phyloP scores from a whole-genome alignment of 2,888 invertebrate genomes.

The Ochropleura leucogaster region DNA sequence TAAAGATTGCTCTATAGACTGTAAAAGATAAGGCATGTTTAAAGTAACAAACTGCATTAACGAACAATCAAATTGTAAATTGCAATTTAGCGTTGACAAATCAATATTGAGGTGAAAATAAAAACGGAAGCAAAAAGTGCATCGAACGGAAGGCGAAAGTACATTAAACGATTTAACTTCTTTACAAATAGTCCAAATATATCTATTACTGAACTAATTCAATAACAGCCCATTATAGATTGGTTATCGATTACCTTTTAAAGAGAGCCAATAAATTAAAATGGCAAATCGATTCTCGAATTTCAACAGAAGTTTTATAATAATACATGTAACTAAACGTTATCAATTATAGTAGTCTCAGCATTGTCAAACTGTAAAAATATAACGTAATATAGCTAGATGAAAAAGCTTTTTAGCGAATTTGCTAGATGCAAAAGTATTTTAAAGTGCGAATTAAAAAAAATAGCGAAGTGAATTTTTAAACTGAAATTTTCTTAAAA shows the following conservation, averaged over 20 bases:
- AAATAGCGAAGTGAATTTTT: constrained; percentile 54
- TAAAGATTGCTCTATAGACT: constrained; percentile 32
- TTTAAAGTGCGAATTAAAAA: constrained; percentile 30
- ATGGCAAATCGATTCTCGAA: constrained; percentile 51
- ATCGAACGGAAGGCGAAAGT: constrained; percentile 68
- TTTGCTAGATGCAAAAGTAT: constrained; percentile 27
- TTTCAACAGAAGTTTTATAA: constrained; percentile 55
- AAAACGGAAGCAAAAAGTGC: constrained; percentile 60
- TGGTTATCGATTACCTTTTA: constrained; percentile 60
- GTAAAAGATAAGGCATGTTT: constrained; percentile 43
- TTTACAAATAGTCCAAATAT: constrained; percentile 63
- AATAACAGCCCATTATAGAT: constrained; percentile 60
- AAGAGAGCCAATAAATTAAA: constrained; percentile 57
- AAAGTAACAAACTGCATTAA: constrained; percentile 65
- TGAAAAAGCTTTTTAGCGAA: constrained; percentile 27
- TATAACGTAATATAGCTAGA: constrained; percentile 28
- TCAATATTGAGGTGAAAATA: constrained; percentile 68
- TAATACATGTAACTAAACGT: constrained; percentile 33
- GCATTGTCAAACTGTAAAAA: constrained; percentile 26
- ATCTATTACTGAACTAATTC: constrained; percentile 60
- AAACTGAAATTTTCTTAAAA: constrained; percentile 54
- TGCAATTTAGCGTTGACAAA: constrained; percentile 71
- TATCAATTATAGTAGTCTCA: constrained; percentile 47
- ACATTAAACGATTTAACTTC: constrained; percentile 65
- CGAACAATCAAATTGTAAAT: constrained; percentile 65